Base-by-base conservation (phyloP, 2,888 invertebrate genomes). In the Amblyteles armatorius region DNA sequence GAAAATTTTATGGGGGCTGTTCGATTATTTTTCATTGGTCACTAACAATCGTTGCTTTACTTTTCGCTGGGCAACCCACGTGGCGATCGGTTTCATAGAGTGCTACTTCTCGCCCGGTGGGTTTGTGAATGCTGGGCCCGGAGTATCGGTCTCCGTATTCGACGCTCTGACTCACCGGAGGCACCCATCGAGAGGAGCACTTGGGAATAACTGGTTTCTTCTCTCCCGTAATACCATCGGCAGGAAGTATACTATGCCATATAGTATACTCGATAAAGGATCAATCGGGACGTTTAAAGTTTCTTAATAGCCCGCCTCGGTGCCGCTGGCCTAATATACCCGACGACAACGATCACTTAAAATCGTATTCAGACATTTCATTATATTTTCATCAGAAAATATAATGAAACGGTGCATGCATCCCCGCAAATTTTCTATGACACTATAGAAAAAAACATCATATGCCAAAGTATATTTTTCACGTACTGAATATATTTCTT, bases 261-360 rank as follows among this genome's bases (percentile, higher is more conserved):
- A 79, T 72, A 76, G 33, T 74, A 44, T 60, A 77, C 79, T 82
- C 82, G 86, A 87, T 87, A 86, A 87, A 87, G 79, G 79, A 84
- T 87, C 84, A 79, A 78, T 80, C 77, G 83, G 73, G 72, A 82
- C 80, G 87, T 87, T 87, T 83, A 87, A 80, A 83, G 83, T 87
- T 87, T 84, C 83, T 86, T 86, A 85, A 87, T 87, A 84, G 83
- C 68, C 82, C 84, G 84, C 87, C 84, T 87, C 87, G 76, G 85
- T 84, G 65, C 79, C 72, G 73, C 87, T 87, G 82, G 84, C 79
- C 72, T 84, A 84, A 83, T 85, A 81, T 69, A 86, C 80, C 57
- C 40, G 68, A 55, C 40, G 22, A 77, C 82, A 72, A 83, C 63
- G 63, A 84, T 82, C 81, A 71, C 60, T 68, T 52, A 82, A 79